Conservation (phyloP, 2,797 vertebrate species). For the Nannoperca obscura region DNA sequence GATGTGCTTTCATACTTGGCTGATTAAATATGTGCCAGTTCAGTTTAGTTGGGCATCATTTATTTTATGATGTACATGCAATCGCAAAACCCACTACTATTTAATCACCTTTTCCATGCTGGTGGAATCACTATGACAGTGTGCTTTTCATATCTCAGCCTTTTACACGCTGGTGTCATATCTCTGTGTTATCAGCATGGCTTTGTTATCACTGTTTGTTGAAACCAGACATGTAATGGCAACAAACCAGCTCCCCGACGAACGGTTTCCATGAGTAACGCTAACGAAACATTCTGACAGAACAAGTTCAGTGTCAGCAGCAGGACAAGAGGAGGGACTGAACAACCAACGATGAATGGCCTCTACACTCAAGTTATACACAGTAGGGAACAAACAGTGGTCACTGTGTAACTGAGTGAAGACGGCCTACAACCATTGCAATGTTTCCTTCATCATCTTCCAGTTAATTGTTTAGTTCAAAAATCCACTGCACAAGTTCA, state of each 20-base stretch:
- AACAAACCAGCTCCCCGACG: background rate
- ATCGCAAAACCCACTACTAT: background rate
- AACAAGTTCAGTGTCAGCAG: background rate
- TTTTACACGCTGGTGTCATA: background rate
- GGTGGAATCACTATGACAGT: no score
- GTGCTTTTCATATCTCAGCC: background rate
- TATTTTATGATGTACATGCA: background rate
- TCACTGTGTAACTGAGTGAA: background rate
- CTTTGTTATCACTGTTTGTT: background rate
- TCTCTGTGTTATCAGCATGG: background rate
- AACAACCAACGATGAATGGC: background rate
- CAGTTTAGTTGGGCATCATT: background rate
- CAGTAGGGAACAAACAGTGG: background rate
- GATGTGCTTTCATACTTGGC: background rate
- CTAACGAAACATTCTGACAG: slow-evolving; percentile 7
- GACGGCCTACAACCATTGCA: background rate
- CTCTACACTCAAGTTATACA: background rate
- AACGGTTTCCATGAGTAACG: slow-evolving; percentile 4
- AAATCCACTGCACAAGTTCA: no score
- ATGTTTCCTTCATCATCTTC: no score
- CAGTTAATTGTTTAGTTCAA: no score
- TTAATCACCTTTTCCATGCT: background rate
- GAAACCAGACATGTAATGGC: background rate
- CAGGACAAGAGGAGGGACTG: background rate
- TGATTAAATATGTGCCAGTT: background rate